Percentiles rank a stretch among this genome's conserved stretches.
Evolutionary conservation across 2,113 vertebrate genomes (phyloP).

Genomic region (Sigmodon hispidus): DNA sequence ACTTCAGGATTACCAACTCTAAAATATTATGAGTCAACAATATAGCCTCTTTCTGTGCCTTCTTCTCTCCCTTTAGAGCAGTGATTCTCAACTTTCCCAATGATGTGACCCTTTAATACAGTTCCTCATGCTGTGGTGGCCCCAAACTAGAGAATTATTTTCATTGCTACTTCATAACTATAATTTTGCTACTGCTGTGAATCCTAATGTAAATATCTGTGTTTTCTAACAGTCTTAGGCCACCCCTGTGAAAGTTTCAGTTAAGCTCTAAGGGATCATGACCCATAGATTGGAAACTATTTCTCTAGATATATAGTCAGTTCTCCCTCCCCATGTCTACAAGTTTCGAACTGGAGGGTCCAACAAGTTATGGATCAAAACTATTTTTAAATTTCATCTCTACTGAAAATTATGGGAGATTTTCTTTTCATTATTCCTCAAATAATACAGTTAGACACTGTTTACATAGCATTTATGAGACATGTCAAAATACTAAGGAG

Average conservation of each 20-base stretch:
- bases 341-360: neutral
- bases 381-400: neutral
- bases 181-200: neutral
- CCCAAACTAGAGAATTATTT: neutral
- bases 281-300: neutral
- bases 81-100: neutral
- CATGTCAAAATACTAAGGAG: neutral
- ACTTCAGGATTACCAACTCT: neutral
- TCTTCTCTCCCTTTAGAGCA: neutral
- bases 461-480: neutral
- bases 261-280: neutral
- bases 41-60: neutral
- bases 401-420: neutral
- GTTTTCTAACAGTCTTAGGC: neutral
- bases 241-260: neutral
- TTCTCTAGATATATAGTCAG: neutral
- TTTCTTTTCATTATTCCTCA: neutral
- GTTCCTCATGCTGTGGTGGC: neutral
- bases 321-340: no score
- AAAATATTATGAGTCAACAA: neutral
- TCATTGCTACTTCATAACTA: neutral
- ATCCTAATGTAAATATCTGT: neutral
- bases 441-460: neutral
- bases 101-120: neutral
- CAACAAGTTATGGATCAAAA: neutral